Evolutionary conservation across 2,113 vertebrate genomes (phyloP).

Genomic region (Anser cygnoides): DNA sequence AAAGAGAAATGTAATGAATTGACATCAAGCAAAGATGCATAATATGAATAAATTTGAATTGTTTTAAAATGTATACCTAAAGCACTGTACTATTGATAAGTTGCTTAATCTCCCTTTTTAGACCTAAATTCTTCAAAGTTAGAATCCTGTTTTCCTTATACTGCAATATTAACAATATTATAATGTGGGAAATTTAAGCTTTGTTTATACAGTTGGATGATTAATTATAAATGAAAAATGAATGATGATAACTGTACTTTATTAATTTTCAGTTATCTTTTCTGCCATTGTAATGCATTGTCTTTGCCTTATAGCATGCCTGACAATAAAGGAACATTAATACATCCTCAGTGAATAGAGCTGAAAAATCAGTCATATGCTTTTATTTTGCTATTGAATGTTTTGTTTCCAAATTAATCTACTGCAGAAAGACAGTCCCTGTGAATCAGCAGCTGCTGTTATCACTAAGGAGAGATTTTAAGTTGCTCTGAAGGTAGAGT

Average conservation of each 20-base stretch:
- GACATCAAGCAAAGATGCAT: neutral
- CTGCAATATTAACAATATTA: neutral
- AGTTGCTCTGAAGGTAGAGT: neutral
- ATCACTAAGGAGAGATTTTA: neutral
- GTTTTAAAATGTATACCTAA: neutral
- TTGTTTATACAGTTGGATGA: neutral
- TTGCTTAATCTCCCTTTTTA: neutral
- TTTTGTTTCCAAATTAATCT: conserved; percentile 27
- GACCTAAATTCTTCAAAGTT: neutral
- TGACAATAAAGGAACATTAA: neutral
- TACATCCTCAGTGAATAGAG: neutral
- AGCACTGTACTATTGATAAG: neutral
- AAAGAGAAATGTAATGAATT: neutral
- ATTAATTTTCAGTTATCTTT: neutral
- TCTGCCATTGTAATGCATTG: neutral
- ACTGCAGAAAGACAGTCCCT: neutral
- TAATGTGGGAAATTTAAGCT: neutral
- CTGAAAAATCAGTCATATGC: neutral
- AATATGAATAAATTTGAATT: neutral
- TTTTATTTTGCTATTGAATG: conserved; percentile 4
- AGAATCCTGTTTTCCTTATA: neutral
- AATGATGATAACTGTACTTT: neutral
- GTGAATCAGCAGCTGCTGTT: conserved; percentile 7
- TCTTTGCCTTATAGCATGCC: neutral
- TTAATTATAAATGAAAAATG: neutral